Base-by-base conservation (phyloP, 2,888 invertebrate genomes). In the Zeuzera pyrina region DNA sequence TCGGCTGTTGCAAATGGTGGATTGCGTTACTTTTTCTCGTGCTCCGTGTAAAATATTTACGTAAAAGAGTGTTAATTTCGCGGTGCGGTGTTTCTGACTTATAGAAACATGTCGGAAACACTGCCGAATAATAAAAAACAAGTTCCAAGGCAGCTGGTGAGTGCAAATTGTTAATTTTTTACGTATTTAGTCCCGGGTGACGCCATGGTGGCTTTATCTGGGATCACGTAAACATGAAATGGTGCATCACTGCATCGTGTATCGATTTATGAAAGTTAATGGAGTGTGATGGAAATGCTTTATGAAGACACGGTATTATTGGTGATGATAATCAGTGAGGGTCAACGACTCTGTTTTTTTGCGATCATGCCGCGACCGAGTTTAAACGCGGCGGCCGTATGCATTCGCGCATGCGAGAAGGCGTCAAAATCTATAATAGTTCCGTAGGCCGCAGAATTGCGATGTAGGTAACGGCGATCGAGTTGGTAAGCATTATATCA, bases 161-260 rank as follows among this genome's bases (percentile, higher is more conserved):
- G 87, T 86, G 70, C 69, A 78, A 70, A 71, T 72, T 74, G 72
- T 76, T 71, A 70, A 42, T 61, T 70, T 77, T 81, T 73, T 78
- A 69, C 76, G 69, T 78, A 81, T 81, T 78, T 77, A 72, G 81
- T 81, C 83, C 81, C 78, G 83, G 79, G 83, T 84, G 84, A 85
- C 87, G 87, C 87, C 87, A 87, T 87, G 85, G 85, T 85, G 85
- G 83, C 79, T 79, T 78, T 83, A 83, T 84, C 84, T 83, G 81
- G 83, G 81, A 86, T 86, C 87, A 87, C 87, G 87, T 87, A 87
- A 86, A 84, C 84, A 84, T 74, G 79, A 81, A 81, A 83, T 81
- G 83, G 81, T 83, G 83, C 83, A 83, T 79, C 81, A 71, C 74
- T 83, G 83, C 83, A 83, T 78, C 74, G 76, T 77, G 72, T 81